These are phyloP conservation scores for Epiblema foenella DNA, from an alignment of 2,888 invertebrate genomes.

Conservation along the genomic window DNA sequence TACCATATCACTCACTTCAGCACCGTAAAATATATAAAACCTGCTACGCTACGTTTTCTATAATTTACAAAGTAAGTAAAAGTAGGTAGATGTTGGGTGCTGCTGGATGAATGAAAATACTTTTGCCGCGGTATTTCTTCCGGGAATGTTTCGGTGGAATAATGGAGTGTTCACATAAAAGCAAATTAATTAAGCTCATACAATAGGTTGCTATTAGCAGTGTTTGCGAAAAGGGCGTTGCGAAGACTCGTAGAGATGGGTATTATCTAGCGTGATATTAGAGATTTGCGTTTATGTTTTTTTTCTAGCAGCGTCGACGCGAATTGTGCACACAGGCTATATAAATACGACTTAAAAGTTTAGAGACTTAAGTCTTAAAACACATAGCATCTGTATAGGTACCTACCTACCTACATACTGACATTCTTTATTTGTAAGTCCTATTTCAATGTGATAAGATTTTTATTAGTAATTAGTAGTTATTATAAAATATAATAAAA, in stretches of 20 bases:
- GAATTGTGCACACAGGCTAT: background rate
- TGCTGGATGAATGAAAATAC: constrained; percentile 3
- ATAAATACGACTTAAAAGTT: too few relatives aligned
- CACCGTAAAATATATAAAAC: background rate
- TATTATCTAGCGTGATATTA: background rate
- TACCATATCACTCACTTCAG: background rate
- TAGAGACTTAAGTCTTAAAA: too few relatives aligned
- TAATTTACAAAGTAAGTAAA: background rate
- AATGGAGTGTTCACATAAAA: constrained; percentile 67
- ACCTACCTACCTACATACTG: background rate
- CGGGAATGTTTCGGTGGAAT: constrained; percentile 59
- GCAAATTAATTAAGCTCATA: constrained; percentile 77
- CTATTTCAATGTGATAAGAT: background rate
- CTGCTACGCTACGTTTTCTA: too few relatives aligned
- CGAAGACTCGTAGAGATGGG: constrained; percentile 25
- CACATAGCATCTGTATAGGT: background rate
- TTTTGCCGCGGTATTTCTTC: constrained; percentile 7
- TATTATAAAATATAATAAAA: too few relatives aligned
- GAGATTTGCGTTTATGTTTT: background rate
- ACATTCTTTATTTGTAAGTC: background rate
- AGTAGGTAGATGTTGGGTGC: background rate
- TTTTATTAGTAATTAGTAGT: background rate
- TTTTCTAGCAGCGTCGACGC: background rate
- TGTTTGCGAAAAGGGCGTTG: constrained; percentile 59
- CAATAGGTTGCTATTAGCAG: constrained; percentile 69